Evolutionary conservation across 2,113 vertebrate species (phyloP), one percentile per base, ranked within the genome.

Genomic region (Microtus ochrogaster): DNA sequence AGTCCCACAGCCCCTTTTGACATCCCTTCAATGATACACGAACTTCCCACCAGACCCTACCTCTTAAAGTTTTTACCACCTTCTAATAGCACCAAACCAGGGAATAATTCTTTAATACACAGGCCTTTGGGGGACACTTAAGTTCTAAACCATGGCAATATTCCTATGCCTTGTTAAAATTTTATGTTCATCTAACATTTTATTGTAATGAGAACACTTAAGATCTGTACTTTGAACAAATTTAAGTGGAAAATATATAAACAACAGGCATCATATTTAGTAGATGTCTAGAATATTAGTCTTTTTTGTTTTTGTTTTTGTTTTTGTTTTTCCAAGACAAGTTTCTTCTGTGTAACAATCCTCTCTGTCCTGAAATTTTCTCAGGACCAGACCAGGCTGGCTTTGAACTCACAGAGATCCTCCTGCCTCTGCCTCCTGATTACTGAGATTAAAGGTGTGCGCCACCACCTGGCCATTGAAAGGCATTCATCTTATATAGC

Each of bases 91-190:
- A 44, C 28, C 85, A 68, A 30, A 89, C 8, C 86, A 65, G 77
- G 41, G 33, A 89, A 5, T 78, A 82, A 89, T 87, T 55, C 81
- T 66, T 66, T 66, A 66, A 63, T 30, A 66, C 41, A 85, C 44
- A 66, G 28, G 61, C 82, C 82, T 85, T 85, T 47, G 5, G 61
- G 61, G 61, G 41, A 66, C 28, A 85, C 28, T 89, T 78, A 88
- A 79, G 13, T 30, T 88, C 3, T 39, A 79, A 89, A 93, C 49
- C 16, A 72, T 28, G 55, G 76, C 65, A 93, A 52, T 90, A 90
- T 63, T 85, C 7, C 58, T 89, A 82, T 91, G 61, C 58, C n/a
- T 94, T 85, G 16, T 85, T 78, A 70, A 92, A 90, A 61, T 90
- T 95, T 77, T 78, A 70, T 0, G 36, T 90, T 52, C 13, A 78